Conservation (phyloP, 1,140 invertebrate genomes). For the Andricus grossulariae region DNA sequence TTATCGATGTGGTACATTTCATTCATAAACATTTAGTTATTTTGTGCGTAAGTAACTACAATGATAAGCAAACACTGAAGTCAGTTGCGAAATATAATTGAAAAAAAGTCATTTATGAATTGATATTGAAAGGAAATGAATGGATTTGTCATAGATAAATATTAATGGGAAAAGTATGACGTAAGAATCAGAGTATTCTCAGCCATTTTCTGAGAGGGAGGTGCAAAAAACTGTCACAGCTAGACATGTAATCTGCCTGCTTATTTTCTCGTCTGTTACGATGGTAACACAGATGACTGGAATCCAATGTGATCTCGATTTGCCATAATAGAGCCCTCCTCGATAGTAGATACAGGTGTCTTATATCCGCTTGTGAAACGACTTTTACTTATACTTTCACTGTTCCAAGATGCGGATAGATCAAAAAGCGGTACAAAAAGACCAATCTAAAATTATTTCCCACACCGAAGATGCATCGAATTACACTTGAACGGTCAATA, state of each 20-base stretch:
- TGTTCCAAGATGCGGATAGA: conserved; percentile 62
- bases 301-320: conserved; percentile 63
- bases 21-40: too few species aligned
- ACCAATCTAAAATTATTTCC: neutral
- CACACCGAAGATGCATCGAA: neutral
- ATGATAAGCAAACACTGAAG: too few species aligned
- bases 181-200: neutral
- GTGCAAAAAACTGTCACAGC: neutral
- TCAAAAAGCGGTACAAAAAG: conserved; percentile 46
- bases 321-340: conserved; percentile 61
- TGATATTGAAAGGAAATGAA: too few species aligned
- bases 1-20: too few species aligned
- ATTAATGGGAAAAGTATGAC: neutral
- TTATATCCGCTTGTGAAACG: conserved; percentile 51
- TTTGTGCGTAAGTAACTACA: too few species aligned
- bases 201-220: neutral
- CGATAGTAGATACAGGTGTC: conserved; percentile 22
- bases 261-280: conserved; percentile 54
- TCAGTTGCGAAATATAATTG: too few species aligned
- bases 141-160: neutral
- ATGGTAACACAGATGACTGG: conserved; percentile 43
- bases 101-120: too few species aligned
- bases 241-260: conserved; percentile 47
- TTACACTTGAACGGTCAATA: neutral
- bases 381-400: conserved; percentile 73